Evolutionary conservation across 2,888 invertebrate species (phyloP), one percentile per base, ranked within the genome.

Genomic region (Apodemia zela): DNA sequence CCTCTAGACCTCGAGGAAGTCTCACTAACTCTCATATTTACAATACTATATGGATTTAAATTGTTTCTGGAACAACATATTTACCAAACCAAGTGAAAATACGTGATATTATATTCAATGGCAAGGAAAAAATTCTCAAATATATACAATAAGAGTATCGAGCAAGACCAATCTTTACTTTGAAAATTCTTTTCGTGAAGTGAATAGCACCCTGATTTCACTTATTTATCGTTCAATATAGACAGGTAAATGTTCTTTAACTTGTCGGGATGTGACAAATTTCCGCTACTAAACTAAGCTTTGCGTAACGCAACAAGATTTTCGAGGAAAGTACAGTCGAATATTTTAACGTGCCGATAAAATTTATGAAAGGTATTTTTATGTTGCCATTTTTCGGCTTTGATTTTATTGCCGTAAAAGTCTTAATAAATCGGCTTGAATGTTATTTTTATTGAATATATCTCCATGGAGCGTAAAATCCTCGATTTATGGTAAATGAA

Each of bases 291-390:
- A 54, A 54, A 54, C 54, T 54, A 54, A 21, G 54, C 29, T 54
- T 54, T 10, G 25, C 54, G 15, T 17, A 18, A 51, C 49, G 49
- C 54, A 54, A 54, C 54, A 54, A 54, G 54, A 29, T 54, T 54
- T 51, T 54, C 54, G 21, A 54, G 54, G 54, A 54, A 54, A 21
- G 25, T 25, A n/a, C 25, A 54, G 17, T 51, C 21, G 25, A 25
- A 54, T 54, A 54, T 54, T 54, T 54, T 54, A 57, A 57, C 54
- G 54, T 57, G 54, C 25, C 45, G 25, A 57, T 57, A 57, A 29
- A 57, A 57, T 57, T 29, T 57, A 25, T 25, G 54, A 25, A 21
- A 54, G 25, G 25, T 25, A 54, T 25, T 54, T 54, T 54, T 15
- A 25, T 57, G 25, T 57, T 15, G 7, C 29, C 25, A 29, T 25